Evolutionary conservation across 2,888 invertebrate species (phyloP).

Genomic region (Folsomia manolachei): DNA sequence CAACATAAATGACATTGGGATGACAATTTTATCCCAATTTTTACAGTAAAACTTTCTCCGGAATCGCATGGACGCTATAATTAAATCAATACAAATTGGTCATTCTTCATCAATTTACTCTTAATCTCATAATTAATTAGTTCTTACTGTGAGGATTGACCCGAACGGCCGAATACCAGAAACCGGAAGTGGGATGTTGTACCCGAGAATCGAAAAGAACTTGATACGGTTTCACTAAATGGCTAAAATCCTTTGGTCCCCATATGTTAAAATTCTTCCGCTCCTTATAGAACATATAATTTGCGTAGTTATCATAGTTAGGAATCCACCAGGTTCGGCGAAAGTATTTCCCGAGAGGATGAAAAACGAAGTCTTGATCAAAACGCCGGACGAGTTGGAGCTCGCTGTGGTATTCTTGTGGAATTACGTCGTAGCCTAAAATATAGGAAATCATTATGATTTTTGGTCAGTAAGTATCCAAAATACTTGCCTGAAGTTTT

Average conservation of each 20-base stretch:
- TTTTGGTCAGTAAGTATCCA: not conserved
- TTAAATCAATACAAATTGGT: not conserved
- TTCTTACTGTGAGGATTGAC: not conserved
- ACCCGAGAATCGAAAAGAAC: not conserved
- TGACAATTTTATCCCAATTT: not conserved
- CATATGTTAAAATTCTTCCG: not conserved
- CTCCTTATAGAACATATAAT: not conserved
- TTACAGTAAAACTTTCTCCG: not conserved
- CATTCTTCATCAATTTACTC: not conserved
- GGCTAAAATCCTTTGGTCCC: not conserved
- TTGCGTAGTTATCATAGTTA: not conserved
- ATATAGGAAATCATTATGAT: not conserved
- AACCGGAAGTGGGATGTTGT: not conserved
- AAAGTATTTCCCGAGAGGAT: not conserved
- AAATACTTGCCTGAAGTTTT: not conserved
- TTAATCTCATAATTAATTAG: not conserved
- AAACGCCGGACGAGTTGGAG: not conserved
- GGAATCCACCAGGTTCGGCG: not conserved
- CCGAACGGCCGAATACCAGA: not conserved
- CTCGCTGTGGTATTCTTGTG: not conserved
- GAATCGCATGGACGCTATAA: not conserved
- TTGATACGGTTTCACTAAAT: not conserved
- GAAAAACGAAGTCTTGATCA: not conserved
- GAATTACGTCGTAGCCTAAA: not conserved
- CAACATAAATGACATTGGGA: not conserved